Evolutionary conservation across 2,113 vertebrate genomes (phyloP), one percentile per base, ranked within the genome.

Genomic region (Bettongia penicillata): DNA sequence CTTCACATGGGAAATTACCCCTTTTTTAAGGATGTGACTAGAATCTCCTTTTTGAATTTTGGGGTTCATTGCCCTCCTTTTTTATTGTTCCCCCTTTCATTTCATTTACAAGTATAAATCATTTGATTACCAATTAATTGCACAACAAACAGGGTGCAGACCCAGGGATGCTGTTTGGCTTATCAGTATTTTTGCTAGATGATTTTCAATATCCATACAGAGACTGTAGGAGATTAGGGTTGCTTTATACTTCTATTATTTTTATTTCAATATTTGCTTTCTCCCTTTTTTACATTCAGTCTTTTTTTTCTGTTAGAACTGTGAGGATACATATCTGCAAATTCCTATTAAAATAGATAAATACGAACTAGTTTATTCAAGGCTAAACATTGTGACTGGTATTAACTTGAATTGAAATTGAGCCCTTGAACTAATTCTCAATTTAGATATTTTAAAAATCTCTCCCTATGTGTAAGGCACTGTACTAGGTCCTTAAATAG

Each of bases 171-270:
- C 91, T 96, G 90, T 52, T 98, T 98, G 55, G 91, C 91, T 97
- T 91, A 92, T n/a, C 91, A 91, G 96, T 77, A 94, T 93, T 98
- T 96, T 98, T 98, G 98, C 97, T 98, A 97, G 97, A 98, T 43
- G 68, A 84, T n/a, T 98, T 98, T 97, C 97, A 95, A 97, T 96
- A 96, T 98, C 98, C 96, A 90, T 96, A 37, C 97, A n/a, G 48
- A 98, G 97, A 99, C 98, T 98, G 98, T 98, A 98, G 97, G 98
- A 98, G 97, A 98, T 84, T 84, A 84, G n/a, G n/a, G 97, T 98
- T 98, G 98, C 97, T 98, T 99, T 99, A 98, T 98, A 98, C 95
- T 98, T 99, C 98, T 98, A 97, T 98, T 99, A 98, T 93, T 96
- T 98, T 98, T 98, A 2, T 3, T 55, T 92, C 94, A 37, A 1